These are phyloP conservation scores for Rotaria socialis DNA, from an alignment of 2,888 invertebrate genomes.

Conservation along the genomic window DNA sequence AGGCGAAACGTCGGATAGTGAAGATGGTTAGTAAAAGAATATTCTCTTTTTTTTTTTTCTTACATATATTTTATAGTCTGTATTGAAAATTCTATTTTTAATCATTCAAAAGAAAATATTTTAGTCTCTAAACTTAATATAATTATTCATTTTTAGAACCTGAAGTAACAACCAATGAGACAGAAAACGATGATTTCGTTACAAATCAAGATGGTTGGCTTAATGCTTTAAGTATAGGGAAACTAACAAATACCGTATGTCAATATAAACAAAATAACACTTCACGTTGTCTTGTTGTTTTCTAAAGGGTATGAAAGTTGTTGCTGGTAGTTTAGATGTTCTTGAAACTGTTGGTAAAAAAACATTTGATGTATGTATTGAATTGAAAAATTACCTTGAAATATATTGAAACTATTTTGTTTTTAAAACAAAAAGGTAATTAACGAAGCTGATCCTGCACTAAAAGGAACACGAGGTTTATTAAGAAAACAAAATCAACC, in stretches of 20 bases:
- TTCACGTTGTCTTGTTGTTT: background rate
- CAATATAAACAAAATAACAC: constrained; percentile 53
- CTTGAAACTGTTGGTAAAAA: constrained; percentile 87
- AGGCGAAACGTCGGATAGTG: background rate
- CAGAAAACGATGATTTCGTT: constrained; percentile 40
- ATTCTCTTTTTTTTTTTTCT: too few species aligned
- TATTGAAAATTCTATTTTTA: background rate
- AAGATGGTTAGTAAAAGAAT: constrained; percentile 38
- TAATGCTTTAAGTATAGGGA: background rate
- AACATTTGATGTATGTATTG: constrained; percentile 73
- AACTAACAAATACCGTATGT: constrained; percentile 46
- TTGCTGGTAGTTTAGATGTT: constrained; percentile 67
- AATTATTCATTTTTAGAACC: background rate
- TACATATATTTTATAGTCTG: too few species aligned
- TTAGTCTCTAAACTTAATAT: background rate
- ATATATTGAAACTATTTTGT: too few species aligned
- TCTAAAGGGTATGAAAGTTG: constrained; percentile 63
- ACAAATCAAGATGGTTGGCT: constrained; percentile 42
- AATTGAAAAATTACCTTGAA: too few species aligned
- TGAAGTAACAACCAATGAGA: background rate
- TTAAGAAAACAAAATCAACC: constrained; percentile 59
- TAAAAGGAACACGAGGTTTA: constrained; percentile 73
- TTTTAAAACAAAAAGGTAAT: constrained; percentile 58
- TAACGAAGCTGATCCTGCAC: constrained; percentile 83
- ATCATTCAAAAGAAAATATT: background rate